Evolutionary conservation across 2,888 invertebrate genomes (phyloP), one percentile per base, ranked within the genome.

Genomic region (Heteropelma amictum): DNA sequence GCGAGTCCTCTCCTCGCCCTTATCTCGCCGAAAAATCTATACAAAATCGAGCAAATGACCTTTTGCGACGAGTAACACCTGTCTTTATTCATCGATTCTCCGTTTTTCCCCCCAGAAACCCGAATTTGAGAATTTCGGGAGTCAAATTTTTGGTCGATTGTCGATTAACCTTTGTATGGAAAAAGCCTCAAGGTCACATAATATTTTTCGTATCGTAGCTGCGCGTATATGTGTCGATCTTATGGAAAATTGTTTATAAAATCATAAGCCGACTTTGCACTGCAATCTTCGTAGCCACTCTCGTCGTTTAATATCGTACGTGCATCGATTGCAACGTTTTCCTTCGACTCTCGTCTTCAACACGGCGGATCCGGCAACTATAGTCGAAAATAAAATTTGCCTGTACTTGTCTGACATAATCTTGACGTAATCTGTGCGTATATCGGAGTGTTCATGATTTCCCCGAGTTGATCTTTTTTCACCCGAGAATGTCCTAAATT

Each of bases 361-460:
- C 72, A 69, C 65, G 76, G 12, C 83, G 81, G 82, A 82, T 82
- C 71, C 72, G 78, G 74, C 75, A 81, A 77, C 72, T 67, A n/a
- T n/a, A 49, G 77, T 76, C 81, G 83, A 80, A 80, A 82, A 82
- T 82, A 82, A 78, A 81, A 68, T 60, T 51, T 60, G 72, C 69
- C 72, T 47, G 63, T 80, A 71, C 77, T 71, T 76, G 74, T 28
- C 76, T 76, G 60, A n/a, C 75, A 60, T 63, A 45, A 28, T 74
- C 56, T 76, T 51, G 47, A 60, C 68, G 28, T 45, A 65, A 69
- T 40, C n/a, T 63, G 10, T 45, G 45, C 49, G 14, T 49, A 33
- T n/a, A n/a, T n/a, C n/a, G n/a, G n/a, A n/a, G n/a, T n/a, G n/a
- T n/a, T n/a, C n/a, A n/a, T n/a, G n/a, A n/a, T n/a, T n/a, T n/a